A percentile compares a stretch with the other conserved stretches of the same genome.
These are phyloP conservation scores for Papilio protenor DNA, from an alignment of 2,888 invertebrate species.

Conservation along the genomic window DNA sequence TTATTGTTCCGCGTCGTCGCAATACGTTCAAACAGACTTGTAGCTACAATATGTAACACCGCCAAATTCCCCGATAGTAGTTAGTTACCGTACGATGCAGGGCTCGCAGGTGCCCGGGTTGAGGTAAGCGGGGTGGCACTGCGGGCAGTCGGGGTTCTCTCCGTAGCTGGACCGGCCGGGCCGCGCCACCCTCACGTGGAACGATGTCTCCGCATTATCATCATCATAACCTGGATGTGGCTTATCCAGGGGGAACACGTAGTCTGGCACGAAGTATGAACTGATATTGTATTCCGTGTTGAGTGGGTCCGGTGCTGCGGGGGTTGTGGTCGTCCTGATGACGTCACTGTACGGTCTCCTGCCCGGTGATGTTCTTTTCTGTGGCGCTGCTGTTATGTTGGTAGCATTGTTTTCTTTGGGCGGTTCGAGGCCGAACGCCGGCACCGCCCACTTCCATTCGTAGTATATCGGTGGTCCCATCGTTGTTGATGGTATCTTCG, in stretches of 20 bases:
- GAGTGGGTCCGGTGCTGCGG: slow-evolving; percentile 58
- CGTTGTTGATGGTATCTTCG: slow-evolving; percentile 75
- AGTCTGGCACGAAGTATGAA: slow-evolving; percentile 86
- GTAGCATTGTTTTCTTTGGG: slow-evolving; percentile 78
- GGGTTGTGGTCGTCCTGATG: slow-evolving; percentile 65
- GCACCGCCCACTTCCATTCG: slow-evolving; percentile 87
- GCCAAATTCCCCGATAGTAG: too few relatives aligned
- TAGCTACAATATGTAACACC: too few relatives aligned
- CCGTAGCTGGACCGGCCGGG: slow-evolving; percentile 79
- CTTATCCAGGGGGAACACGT: slow-evolving; percentile 84
- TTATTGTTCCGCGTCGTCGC: too few relatives aligned
- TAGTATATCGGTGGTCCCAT: slow-evolving; percentile 86
- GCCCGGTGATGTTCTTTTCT: slow-evolving; percentile 58
- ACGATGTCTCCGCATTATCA: slow-evolving; percentile 84
- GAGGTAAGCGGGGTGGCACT: slow-evolving; percentile 86
- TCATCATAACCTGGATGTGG: slow-evolving; percentile 85
- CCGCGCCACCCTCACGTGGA: slow-evolving; percentile 82
- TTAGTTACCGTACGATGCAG: slow-evolving; percentile 82
- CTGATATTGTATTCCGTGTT: slow-evolving; percentile 84
- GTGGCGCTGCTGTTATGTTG: slow-evolving; percentile 54
- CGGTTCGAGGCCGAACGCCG: slow-evolving; percentile 83
- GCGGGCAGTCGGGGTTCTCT: slow-evolving; percentile 85
- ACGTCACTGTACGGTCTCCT: slow-evolving; percentile 69
- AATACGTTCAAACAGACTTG: too few relatives aligned
- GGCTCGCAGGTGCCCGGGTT: slow-evolving; percentile 86